A percentile compares a stretch with the other conserved stretches of the same genome.
phyloP scores from a whole-genome alignment of 2,888 invertebrate genomes.

The Torymus aiolomorphi region DNA sequence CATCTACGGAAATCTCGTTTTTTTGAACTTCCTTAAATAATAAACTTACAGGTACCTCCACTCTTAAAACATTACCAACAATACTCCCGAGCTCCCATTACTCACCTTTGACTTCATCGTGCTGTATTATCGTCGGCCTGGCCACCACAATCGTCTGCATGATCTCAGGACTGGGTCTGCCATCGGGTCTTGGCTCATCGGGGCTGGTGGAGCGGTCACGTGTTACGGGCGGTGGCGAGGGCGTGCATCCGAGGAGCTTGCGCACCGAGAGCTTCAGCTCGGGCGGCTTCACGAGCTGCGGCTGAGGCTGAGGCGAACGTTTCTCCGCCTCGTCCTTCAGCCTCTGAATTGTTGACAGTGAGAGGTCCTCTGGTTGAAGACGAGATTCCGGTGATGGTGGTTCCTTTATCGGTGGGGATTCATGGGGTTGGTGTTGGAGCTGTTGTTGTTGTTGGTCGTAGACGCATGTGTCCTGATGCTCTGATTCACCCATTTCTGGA shows the following conservation, averaged over 20 bases:
- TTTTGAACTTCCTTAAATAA: no score
- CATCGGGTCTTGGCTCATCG: constrained; percentile 28
- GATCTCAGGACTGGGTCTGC: constrained; percentile 56
- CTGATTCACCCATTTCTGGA: constrained; percentile 55
- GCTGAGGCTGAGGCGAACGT: constrained; percentile 15
- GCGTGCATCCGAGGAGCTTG: constrained; percentile 71
- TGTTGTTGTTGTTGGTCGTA: constrained; percentile 35
- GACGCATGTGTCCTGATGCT: constrained; percentile 38
- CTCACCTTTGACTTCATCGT: constrained; percentile 43
- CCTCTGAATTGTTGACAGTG: constrained; percentile 60
- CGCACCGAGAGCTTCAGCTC: constrained; percentile 71
- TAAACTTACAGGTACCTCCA: no score
- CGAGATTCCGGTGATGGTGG: constrained; percentile 67
- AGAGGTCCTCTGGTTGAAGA: constrained; percentile 71
- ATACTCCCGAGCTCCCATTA: no score
- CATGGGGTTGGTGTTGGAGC: constrained; percentile 49
- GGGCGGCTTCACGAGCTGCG: constrained; percentile 64
- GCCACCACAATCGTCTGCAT: constrained; percentile 19
- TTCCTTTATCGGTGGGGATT: constrained; percentile 46
- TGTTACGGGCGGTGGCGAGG: constrained; percentile 68
- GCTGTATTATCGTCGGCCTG: constrained; percentile 28
- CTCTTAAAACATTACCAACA: no score
- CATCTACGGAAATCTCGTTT: no score
- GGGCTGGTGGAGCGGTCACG: constrained; percentile 63
- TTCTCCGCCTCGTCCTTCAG: constrained; percentile 55